Evolutionary conservation across 2,888 invertebrate genomes (phyloP).

Genomic region (Mesopsocus fuscifrons): DNA sequence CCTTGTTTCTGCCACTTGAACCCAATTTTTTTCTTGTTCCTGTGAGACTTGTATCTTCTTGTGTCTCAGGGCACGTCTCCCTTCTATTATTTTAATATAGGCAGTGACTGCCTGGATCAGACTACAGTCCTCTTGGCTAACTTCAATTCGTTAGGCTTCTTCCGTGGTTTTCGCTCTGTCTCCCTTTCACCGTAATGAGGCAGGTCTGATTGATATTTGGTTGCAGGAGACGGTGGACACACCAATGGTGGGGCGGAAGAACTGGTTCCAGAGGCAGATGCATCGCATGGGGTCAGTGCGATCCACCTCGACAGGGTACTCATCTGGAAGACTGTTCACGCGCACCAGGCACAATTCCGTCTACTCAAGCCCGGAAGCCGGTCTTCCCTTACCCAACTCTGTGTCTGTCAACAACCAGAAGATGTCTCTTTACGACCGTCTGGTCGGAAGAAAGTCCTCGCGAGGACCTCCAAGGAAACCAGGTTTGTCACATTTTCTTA

Average conservation of each 20-base stretch:
- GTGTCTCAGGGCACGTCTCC: too few relatives aligned
- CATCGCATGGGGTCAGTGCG: constrained; percentile 71
- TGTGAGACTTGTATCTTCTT: constrained; percentile 10
- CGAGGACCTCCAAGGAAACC: constrained; percentile 46
- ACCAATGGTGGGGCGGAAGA: constrained; percentile 68
- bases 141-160: too few relatives aligned
- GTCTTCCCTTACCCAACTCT: constrained; percentile 9
- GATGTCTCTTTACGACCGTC: constrained; percentile 65
- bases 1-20: not conserved
- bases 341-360: constrained; percentile 63
- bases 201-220: too few relatives aligned
- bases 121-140: too few relatives aligned
- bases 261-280: constrained; percentile 74
- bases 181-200: too few relatives aligned
- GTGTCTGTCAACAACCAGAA: constrained; percentile 29
- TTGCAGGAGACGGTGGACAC: constrained; percentile 76
- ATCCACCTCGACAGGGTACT: constrained; percentile 71
- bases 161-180: too few relatives aligned
- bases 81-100: too few relatives aligned
- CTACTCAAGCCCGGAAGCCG: constrained; percentile 28
- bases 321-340: constrained; percentile 56
- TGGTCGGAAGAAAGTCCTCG: constrained; percentile 65
- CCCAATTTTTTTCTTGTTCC: not conserved
- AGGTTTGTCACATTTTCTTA: too few relatives aligned
- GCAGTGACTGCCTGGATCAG: too few relatives aligned